Conservation (phyloP, 2,113 vertebrate genomes). For the Empidonax traillii region DNA sequence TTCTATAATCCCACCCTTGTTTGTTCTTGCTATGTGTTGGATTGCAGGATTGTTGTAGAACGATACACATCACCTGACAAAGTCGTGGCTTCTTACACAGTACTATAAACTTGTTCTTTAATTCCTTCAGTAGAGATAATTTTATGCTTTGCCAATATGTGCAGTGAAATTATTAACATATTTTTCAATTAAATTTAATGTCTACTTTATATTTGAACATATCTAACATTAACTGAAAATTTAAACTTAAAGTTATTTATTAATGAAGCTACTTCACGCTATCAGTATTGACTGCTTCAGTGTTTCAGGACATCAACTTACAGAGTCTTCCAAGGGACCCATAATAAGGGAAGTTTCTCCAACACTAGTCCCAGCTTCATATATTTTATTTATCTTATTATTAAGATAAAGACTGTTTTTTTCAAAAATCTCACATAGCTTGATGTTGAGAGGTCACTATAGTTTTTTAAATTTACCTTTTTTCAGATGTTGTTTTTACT, state of each 20-base stretch:
- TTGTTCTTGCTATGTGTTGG: background rate
- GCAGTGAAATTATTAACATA: background rate
- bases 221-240: background rate
- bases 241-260: background rate
- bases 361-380: background rate
- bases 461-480: conserved; percentile 79
- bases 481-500: conserved; percentile 88
- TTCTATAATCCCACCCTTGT: background rate
- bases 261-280: background rate
- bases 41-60: background rate
- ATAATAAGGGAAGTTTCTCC: background rate
- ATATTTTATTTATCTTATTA: background rate
- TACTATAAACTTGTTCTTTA: background rate
- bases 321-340: background rate
- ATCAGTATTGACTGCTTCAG: background rate
- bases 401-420: background rate
- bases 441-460: background rate
- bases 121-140: background rate
- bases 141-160: background rate
- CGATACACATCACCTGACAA: background rate
- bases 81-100: background rate
- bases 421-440: background rate
- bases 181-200: background rate
- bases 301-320: background rate
- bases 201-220: background rate